Evolutionary conservation across 1,140 invertebrate genomes (phyloP).

Genomic region (Latrodectus geometricus): DNA sequence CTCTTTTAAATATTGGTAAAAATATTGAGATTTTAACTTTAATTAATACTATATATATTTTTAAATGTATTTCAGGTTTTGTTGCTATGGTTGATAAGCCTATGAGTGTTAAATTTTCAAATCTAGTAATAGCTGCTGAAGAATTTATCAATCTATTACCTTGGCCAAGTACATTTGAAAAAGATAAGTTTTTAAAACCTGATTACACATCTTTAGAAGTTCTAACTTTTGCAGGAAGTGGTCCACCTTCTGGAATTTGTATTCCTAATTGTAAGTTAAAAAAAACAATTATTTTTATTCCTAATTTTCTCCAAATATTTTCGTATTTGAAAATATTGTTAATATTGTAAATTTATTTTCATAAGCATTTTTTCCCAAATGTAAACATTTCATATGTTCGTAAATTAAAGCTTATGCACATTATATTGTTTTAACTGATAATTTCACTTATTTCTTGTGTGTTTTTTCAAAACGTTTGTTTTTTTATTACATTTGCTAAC

Average conservation of each 20-base stretch:
- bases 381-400: no score
- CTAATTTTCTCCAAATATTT: not conserved
- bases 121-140: conserved; percentile 82
- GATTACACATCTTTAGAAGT: conserved; percentile 97
- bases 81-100: conserved; percentile 94
- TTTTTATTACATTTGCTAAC: no score
- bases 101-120: conserved; percentile 90
- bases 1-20: not conserved
- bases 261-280: conserved; percentile 90
- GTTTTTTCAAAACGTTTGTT: no score
- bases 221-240: conserved; percentile 88
- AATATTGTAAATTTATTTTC: not conserved
- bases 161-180: conserved; percentile 89
- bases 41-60: not conserved
- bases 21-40: not conserved
- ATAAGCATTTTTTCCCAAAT: not conserved
- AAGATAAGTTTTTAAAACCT: conserved; percentile 89
- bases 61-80: conserved; percentile 74
- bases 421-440: no score
- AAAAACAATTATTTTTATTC: not conserved
- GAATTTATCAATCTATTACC: conserved; percentile 82
- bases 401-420: no score
- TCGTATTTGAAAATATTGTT: not conserved
- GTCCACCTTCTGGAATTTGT: conserved; percentile 94
- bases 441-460: no score